These are phyloP conservation scores for Trogon melanurus DNA, from an alignment of 2,113 vertebrate species.

Conservation along the genomic window DNA sequence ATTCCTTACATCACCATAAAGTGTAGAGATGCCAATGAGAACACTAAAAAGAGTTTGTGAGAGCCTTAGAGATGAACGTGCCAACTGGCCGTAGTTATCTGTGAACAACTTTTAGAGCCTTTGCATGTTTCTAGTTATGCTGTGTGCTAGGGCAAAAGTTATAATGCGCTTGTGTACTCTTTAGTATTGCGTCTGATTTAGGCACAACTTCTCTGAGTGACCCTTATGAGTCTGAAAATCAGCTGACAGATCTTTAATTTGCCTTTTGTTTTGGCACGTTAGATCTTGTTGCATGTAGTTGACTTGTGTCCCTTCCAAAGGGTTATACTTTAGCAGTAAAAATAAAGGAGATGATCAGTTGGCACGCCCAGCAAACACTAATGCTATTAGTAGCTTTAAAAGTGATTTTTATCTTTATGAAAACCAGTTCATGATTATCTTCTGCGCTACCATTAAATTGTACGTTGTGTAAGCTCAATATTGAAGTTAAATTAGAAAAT, in stretches of 20 bases:
- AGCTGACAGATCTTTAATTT: not conserved
- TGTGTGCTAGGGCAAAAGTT: not conserved
- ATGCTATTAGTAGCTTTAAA: constrained; percentile 6
- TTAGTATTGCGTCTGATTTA: not conserved
- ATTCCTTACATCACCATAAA: not conserved
- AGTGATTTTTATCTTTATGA: not conserved
- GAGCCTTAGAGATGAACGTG: not conserved
- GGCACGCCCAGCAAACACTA: not conserved
- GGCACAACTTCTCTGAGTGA: not conserved
- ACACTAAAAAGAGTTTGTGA: not conserved
- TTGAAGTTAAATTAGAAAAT: constrained; percentile 26
- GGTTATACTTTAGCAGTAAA: not conserved
- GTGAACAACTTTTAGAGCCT: not conserved
- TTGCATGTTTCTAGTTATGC: not conserved
- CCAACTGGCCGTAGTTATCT: not conserved
- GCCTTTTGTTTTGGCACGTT: not conserved
- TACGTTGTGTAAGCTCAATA: not conserved
- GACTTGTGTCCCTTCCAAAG: not conserved
- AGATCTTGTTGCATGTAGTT: not conserved
- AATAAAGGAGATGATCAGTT: not conserved
- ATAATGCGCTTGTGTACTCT: not conserved
- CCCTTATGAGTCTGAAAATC: not conserved
- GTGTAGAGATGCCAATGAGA: not conserved
- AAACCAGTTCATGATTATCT: constrained; percentile 24
- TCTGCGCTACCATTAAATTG: constrained; percentile 25